phyloP scores from a whole-genome alignment of 2,888 invertebrate species.

The Linyphia triangularis region DNA sequence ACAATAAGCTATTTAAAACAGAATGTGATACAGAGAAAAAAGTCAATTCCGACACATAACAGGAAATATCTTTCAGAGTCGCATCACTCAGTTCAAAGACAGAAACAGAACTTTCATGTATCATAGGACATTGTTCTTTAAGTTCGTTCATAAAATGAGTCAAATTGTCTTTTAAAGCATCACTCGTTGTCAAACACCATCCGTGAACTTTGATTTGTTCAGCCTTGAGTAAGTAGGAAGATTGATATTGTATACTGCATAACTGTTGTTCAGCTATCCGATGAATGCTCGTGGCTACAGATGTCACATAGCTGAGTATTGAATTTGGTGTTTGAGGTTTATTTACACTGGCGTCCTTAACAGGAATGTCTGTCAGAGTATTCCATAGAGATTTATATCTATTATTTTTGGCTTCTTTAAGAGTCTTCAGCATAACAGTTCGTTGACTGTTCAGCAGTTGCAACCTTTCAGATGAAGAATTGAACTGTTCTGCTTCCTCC shows the following conservation, averaged over 20 bases:
- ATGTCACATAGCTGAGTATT: constrained; percentile 11
- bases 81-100: constrained; percentile 9
- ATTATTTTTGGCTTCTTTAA: constrained; percentile 46
- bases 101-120: constrained; percentile 42
- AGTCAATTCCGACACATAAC: constrained; percentile 19
- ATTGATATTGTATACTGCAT: constrained; percentile 1
- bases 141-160: constrained; percentile 35
- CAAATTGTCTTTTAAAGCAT: constrained; percentile 26
- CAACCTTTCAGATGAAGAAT: neutral
- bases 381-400: constrained; percentile 34
- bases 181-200: constrained; percentile 1
- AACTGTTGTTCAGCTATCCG: constrained; percentile 44
- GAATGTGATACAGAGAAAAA: constrained; percentile 19
- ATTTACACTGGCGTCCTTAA: constrained; percentile 40
- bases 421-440: neutral
- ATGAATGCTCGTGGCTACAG: constrained; percentile 28
- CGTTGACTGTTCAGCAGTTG: constrained; percentile 18
- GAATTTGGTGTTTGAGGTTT: constrained; percentile 5
- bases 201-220: constrained; percentile 8
- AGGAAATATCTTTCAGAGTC: constrained; percentile 18
- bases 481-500: constrained; percentile 7
- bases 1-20: constrained; percentile 12
- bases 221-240: constrained; percentile 10
- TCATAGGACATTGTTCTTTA: constrained; percentile 54
- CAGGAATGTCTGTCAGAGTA: constrained; percentile 55